Percentiles rank a stretch among this genome's conserved stretches.
Conservation (phyloP, 2,797 vertebrate species). For the Phataginus tricuspis region DNA sequence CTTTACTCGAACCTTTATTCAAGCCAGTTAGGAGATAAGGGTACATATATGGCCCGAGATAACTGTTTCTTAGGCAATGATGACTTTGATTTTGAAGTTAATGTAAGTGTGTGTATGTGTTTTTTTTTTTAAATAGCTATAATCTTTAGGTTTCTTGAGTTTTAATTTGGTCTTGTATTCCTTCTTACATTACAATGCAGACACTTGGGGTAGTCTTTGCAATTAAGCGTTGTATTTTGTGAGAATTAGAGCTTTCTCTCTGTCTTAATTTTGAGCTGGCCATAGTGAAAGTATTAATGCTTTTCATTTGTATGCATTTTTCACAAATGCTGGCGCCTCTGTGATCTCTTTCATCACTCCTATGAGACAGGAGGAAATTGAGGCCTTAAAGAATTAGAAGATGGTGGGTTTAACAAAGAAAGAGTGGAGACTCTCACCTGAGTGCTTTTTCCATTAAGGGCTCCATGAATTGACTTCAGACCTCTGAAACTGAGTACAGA, state of each 20-base stretch:
- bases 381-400: constrained; percentile 26
- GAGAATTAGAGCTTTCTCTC: constrained; percentile 39
- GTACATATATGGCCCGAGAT: not conserved
- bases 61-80: not conserved
- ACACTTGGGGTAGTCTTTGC: not conserved
- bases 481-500: not conserved
- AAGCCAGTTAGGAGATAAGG: constrained; percentile 9
- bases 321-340: constrained; percentile 31
- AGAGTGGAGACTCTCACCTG: not conserved
- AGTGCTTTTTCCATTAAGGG: not conserved
- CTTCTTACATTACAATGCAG: not conserved
- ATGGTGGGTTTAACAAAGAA: not conserved
- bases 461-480: not conserved
- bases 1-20: constrained; percentile 30
- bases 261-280: constrained; percentile 28
- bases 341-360: not conserved
- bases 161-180: constrained; percentile 6
- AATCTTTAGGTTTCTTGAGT: constrained; percentile 39
- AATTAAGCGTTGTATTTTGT: constrained; percentile 50
- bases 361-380: constrained; percentile 12
- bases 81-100: constrained; percentile 13
- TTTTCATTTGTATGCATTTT: constrained; percentile 49
- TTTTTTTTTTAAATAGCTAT: constrained; percentile 19
- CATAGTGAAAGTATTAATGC: constrained; percentile 1
- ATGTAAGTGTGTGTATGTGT: not conserved